These are phyloP conservation scores for Cyclargus thomasi DNA, from an alignment of 1,140 invertebrate genomes.

Conservation along the genomic window DNA sequence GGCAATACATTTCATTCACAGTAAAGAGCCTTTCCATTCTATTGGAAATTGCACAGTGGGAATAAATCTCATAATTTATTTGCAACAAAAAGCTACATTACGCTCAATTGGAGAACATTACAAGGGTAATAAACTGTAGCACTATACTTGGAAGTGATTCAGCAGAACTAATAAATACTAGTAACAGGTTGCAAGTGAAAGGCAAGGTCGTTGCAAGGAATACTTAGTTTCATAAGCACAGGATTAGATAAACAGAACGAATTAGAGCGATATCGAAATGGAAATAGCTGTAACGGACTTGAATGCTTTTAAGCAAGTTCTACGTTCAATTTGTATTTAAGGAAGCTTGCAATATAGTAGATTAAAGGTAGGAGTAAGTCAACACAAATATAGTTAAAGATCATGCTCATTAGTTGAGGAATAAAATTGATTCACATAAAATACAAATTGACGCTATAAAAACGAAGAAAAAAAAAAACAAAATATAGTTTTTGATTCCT, in stretches of 20 bases:
- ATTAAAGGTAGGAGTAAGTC: too few species aligned
- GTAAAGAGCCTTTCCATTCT: not conserved
- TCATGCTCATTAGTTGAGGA: too few species aligned
- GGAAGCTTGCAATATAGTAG: not conserved
- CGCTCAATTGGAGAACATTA: conserved; percentile 1
- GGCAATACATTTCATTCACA: not conserved
- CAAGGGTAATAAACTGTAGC: conserved; percentile 5
- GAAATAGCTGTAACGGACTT: not conserved
- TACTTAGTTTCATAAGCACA: conserved; percentile 10
- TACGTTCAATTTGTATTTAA: not conserved
- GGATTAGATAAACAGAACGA: conserved; percentile 6
- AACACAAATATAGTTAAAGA: too few species aligned
- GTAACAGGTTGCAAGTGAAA: conserved; percentile 15
- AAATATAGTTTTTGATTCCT: too few species aligned
- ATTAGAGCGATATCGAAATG: not conserved
- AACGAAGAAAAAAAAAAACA: too few species aligned
- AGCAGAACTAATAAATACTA: conserved; percentile 13
- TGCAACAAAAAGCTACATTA: not conserved
- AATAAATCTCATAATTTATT: not conserved
- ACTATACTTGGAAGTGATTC: conserved; percentile 7
- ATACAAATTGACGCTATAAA: too few species aligned
- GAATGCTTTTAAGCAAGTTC: not conserved
- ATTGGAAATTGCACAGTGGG: not conserved
- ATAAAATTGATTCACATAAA: too few species aligned
- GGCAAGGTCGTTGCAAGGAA: conserved; percentile 14